phyloP scores from a whole-genome alignment of 2,113 vertebrate genomes.

The Cynoglossus semilaevis region DNA sequence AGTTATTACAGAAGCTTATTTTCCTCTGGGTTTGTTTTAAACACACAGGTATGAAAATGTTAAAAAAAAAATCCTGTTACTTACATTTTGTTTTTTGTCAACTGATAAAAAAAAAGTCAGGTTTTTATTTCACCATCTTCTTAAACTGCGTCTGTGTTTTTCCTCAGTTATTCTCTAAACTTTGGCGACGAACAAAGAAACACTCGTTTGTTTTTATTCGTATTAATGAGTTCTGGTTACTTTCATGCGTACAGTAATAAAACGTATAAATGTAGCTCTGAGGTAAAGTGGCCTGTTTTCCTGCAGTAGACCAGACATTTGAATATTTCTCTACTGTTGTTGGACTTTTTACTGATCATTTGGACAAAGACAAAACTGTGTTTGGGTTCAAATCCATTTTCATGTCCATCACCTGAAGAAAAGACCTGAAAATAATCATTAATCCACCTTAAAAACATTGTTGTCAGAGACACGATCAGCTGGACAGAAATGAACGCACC shows the following conservation, averaged over 20 bases:
- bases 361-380: constrained; percentile 14
- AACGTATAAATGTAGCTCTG: constrained; percentile 55
- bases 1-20: constrained; percentile 31
- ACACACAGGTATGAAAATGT: constrained; percentile 43
- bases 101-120: no score
- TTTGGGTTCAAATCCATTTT: constrained; percentile 32
- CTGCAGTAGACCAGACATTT: constrained; percentile 57
- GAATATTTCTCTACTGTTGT: constrained; percentile 2
- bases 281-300: constrained; percentile 68
- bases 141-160: constrained; percentile 36
- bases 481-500: no score
- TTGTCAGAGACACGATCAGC: neutral
- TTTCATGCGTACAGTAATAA: constrained; percentile 56
- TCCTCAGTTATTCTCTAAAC: constrained; percentile 8
- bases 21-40: neutral
- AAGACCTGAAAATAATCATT: neutral
- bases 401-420: neutral
- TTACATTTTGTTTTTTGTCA: constrained; percentile 7
- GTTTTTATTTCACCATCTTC: constrained; percentile 42
- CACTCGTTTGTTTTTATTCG: constrained; percentile 4
- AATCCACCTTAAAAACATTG: constrained; percentile 13
- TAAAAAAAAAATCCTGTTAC: constrained; percentile 39
- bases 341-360: constrained; percentile 6
- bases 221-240: constrained; percentile 25
- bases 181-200: constrained; percentile 32